Conservation (phyloP, 2,888 invertebrate species). For the Lasioglossum leucozonium region DNA sequence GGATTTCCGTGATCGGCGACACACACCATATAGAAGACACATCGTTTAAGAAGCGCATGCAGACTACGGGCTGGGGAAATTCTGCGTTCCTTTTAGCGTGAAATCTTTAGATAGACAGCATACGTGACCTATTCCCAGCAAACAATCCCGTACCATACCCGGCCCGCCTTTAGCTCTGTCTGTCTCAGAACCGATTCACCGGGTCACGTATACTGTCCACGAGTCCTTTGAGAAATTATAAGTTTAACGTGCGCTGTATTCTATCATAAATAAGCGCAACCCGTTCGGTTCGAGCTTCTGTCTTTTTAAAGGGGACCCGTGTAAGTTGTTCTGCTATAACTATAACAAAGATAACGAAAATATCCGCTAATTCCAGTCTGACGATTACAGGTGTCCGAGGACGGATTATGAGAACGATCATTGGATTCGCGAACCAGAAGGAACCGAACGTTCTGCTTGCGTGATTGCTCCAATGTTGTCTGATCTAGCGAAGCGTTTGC, state of each 20-base stretch:
- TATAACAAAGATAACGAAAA: no score
- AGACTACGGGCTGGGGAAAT: constrained; percentile 63
- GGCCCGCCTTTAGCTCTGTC: background rate
- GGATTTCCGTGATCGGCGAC: background rate
- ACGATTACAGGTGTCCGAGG: background rate
- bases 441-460: constrained; percentile 7
- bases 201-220: constrained; percentile 9
- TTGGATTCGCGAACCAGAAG: background rate
- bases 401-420: background rate
- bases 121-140: constrained; percentile 6
- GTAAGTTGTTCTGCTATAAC: background rate
- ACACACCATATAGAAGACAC: constrained; percentile 55
- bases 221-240: constrained; percentile 27
- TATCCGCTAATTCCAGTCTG: background rate
- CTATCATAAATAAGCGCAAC: constrained; percentile 11
- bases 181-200: background rate
- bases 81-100: constrained; percentile 24
- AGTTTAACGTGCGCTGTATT: constrained; percentile 24
- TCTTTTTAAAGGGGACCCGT: background rate
- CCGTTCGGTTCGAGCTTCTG: constrained; percentile 15
- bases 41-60: constrained; percentile 80
- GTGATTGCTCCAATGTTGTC: background rate
- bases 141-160: background rate
- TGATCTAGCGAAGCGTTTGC: constrained; percentile 64
- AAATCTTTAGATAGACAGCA: constrained; percentile 8